Evolutionary conservation across 2,113 vertebrate genomes (phyloP).

Genomic region (Pygoscelis adeliae): DNA sequence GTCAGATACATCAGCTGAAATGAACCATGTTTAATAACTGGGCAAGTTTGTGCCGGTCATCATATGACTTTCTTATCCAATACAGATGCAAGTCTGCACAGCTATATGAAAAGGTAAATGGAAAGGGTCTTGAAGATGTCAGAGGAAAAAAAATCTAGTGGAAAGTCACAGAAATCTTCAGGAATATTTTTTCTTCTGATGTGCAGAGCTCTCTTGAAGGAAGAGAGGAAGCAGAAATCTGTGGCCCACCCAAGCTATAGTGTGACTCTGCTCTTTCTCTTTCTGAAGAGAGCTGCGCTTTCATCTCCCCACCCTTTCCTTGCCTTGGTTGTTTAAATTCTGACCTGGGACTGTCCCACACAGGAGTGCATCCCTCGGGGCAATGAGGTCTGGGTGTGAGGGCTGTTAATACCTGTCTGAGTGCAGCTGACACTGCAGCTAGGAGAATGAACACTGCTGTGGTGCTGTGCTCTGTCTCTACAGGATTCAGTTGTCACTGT

Average conservation of each 20-base stretch:
- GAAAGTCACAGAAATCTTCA: background rate
- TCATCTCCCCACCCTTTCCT: background rate
- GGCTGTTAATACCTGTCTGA: background rate
- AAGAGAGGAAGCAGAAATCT: background rate
- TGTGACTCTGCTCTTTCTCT: background rate
- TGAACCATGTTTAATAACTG: background rate
- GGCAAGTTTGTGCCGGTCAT: background rate
- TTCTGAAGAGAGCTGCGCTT: background rate
- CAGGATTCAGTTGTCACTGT: background rate
- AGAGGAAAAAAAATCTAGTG: background rate
- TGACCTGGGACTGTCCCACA: no score
- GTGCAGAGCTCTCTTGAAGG: background rate
- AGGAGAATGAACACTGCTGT: background rate
- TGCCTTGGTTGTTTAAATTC: background rate
- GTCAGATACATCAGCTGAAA: background rate
- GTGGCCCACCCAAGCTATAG: background rate
- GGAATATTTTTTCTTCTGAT: background rate
- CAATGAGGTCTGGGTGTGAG: background rate
- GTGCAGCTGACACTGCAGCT: background rate
- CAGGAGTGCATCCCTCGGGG: background rate
- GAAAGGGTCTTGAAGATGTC: background rate
- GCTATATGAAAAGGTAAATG: background rate
- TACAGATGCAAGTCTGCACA: background rate
- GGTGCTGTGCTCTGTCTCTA: background rate
- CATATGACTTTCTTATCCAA: background rate